phyloP scores from a whole-genome alignment of 2,888 invertebrate species.

The Diaphora mendica region DNA sequence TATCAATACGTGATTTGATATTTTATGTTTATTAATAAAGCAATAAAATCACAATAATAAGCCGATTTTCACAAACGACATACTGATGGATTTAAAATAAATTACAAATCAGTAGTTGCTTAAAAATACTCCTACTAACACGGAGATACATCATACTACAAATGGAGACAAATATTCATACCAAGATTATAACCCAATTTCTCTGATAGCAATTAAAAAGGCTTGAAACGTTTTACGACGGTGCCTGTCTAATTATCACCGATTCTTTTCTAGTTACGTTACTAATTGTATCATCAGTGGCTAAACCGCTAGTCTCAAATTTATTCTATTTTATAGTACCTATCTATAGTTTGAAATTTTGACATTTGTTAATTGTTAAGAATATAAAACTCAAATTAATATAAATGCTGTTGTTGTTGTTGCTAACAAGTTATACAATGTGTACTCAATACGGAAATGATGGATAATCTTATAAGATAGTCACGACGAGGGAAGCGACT shows the following conservation, averaged over 20 bases:
- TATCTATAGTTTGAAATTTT: conserved; percentile 49
- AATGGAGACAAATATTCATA: background rate
- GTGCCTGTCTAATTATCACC: background rate
- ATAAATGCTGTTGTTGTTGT: conserved; percentile 86
- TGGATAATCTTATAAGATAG: conserved; percentile 60
- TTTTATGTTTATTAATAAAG: background rate
- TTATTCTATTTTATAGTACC: conserved; percentile 20
- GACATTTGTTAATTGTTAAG: conserved; percentile 72
- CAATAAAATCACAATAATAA: background rate
- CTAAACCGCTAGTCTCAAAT: conserved; percentile 15
- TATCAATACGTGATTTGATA: background rate
- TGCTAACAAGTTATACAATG: conserved; percentile 84
- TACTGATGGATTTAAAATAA: background rate
- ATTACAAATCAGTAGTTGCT: background rate
- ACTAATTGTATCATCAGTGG: conserved; percentile 1
- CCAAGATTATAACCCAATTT: background rate
- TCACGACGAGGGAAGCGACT: conserved; percentile 40
- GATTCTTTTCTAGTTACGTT: background rate
- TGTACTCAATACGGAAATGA: conserved; percentile 73
- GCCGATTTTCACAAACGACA: background rate
- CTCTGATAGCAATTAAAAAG: background rate
- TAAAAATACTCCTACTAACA: background rate
- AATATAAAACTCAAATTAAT: conserved; percentile 76
- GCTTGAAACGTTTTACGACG: background rate
- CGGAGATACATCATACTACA: background rate